Evolutionary conservation across 1,140 invertebrate genomes (phyloP).

Genomic region (Phthorimaea operculella): DNA sequence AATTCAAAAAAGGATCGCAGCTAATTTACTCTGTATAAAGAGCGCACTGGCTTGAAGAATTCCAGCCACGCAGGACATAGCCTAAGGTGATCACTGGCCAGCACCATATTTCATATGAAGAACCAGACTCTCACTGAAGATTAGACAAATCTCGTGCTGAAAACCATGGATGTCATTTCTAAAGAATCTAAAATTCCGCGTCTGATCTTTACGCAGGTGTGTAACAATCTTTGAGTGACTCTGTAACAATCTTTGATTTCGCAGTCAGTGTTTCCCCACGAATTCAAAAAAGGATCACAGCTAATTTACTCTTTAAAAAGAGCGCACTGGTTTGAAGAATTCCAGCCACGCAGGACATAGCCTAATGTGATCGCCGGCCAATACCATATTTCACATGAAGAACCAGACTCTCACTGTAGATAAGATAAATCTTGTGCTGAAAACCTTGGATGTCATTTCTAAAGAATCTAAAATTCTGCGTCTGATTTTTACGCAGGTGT

Average conservation of each 20-base stretch:
- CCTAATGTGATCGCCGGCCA: constrained; percentile 44
- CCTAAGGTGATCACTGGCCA: constrained; percentile 44
- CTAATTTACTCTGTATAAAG: constrained; percentile 19
- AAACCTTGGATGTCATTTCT: too few species aligned
- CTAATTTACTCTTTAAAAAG: constrained; percentile 19
- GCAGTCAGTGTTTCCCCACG: neutral
- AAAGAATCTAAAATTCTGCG: too few species aligned
- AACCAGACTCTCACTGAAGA: too few species aligned
- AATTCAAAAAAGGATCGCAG: constrained; percentile 16
- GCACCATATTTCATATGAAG: constrained; percentile 64
- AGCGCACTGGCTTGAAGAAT: constrained; percentile 7
- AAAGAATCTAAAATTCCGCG: too few species aligned
- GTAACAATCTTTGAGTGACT: too few species aligned
- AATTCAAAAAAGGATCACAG: constrained; percentile 16
- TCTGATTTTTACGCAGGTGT: too few species aligned
- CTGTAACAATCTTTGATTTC: too few species aligned
- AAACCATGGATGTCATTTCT: too few species aligned
- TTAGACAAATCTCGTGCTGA: too few species aligned
- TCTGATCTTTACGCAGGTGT: too few species aligned
- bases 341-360: constrained; percentile 40
- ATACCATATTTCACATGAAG: constrained; percentile 64
- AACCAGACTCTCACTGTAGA: too few species aligned
- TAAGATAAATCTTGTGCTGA: too few species aligned
- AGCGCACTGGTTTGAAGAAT: constrained; percentile 7
- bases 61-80: constrained; percentile 40